These are phyloP conservation scores for Epsilonema sp. DNA, from an alignment of 2,888 invertebrate species.

Conservation along the genomic window DNA sequence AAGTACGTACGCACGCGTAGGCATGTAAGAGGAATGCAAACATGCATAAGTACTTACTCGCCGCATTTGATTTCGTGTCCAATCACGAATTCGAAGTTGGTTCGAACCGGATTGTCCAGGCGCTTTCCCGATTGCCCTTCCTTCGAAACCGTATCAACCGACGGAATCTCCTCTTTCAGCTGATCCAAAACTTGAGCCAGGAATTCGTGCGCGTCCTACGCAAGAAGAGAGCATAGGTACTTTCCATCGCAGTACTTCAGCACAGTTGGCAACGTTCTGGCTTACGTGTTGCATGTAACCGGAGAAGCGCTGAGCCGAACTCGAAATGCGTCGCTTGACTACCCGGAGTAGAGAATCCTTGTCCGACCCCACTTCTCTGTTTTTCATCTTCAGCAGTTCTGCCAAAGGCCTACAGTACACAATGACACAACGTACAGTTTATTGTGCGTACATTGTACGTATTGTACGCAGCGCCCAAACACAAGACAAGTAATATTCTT, in stretches of 20 bases:
- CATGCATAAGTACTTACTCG: too few species aligned
- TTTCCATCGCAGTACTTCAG: not conserved
- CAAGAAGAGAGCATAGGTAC: not conserved
- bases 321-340: slow-evolving; percentile 25
- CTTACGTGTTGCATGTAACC: slow-evolving; percentile 29
- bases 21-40: too few species aligned
- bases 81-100: slow-evolving; percentile 29
- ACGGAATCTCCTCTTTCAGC: slow-evolving; percentile 26
- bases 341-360: slow-evolving; percentile 15
- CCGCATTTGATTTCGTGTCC: slow-evolving; percentile 23
- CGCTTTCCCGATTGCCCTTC: too few species aligned
- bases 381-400: not conserved
- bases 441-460: too few species aligned
- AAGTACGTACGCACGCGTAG: too few species aligned
- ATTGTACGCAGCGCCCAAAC: too few species aligned
- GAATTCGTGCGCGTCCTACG: slow-evolving; percentile 32
- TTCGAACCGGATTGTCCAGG: slow-evolving; percentile 12
- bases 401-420: not conserved
- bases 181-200: slow-evolving; percentile 28
- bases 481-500: too few species aligned
- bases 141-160: not conserved
- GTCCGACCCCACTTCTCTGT: slow-evolving; percentile 7
- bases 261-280: too few species aligned
- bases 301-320: slow-evolving; percentile 23
- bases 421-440: too few species aligned